Evolutionary conservation across 2,888 invertebrate genomes (phyloP), one percentile per base, ranked within the genome.

Genomic region (Drosophila putrida): DNA sequence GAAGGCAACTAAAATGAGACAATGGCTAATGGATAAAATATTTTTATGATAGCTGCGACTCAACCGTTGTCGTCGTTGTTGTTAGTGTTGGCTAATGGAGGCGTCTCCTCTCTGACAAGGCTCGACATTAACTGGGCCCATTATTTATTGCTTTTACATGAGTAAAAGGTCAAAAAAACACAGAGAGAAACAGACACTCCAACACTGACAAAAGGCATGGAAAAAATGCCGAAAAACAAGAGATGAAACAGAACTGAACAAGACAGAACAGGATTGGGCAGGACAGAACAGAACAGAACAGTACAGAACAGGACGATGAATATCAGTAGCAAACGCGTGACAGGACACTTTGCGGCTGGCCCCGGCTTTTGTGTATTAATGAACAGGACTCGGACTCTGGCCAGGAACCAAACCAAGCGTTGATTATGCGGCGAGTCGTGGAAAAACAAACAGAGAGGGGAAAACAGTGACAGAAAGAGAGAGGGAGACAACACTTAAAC

Each of bases 11-110:
- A 51, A 47, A 65, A 47, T 49, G 44, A 70, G 70, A 73, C 75
- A 84, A 78, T 73, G 74, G 74, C 81, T 86, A 82, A 86, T 82
- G 82, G 86, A 82, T 82, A 86, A 86, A 83, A 76, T 83, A 86
- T 81, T 86, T 83, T 83, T 83, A 83, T 83, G 77, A 81, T 69
- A 67, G 59, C 64, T 11, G 44, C 55, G 43, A 41, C 49, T 58
- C 64, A 39, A 51, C 41, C 15, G 10, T 4, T 49, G 11, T 44
- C 31, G 39, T 38, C 10, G 11, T 41, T 2, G 43, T 44, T 10
- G 35, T 25, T 36, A 27, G 53, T 41, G 57, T 4, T 4, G 59
- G 15, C 43, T 71, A 70, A 74, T 75, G 74, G 60, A 54, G 65
- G 57, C 75, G 64, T 66, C 58, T 66, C 61, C 54, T 44, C 11